These are phyloP conservation scores for Mayetiola destructor DNA, from an alignment of 2,888 invertebrate genomes.

Conservation along the genomic window DNA sequence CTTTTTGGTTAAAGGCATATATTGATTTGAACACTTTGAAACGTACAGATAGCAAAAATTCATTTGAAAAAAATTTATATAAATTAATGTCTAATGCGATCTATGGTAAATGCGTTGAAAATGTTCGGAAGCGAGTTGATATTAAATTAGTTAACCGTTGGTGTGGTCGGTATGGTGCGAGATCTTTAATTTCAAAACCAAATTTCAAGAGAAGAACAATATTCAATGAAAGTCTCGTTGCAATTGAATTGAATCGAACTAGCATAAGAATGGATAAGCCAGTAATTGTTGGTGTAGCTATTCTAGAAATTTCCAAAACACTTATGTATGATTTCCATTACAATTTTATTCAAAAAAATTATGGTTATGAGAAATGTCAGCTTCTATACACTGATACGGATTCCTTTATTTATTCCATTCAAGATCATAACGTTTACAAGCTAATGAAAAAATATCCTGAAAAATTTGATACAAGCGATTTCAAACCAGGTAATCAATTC, in stretches of 20 bases:
- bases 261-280: slow-evolving; percentile 18
- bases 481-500: slow-evolving; percentile 14
- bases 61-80: slow-evolving; percentile 20
- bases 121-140: slow-evolving; percentile 17
- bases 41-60: slow-evolving; percentile 13
- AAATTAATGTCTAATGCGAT: slow-evolving; percentile 19
- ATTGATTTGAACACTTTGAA: slow-evolving; percentile 17
- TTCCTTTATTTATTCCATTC: slow-evolving; percentile 17
- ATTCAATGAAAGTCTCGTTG: slow-evolving; percentile 19
- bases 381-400: slow-evolving; percentile 18
- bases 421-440: slow-evolving; percentile 16
- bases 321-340: slow-evolving; percentile 17
- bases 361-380: background rate
- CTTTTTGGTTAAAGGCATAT: slow-evolving; percentile 23
- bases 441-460: slow-evolving; percentile 15
- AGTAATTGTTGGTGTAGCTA: slow-evolving; percentile 18
- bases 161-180: slow-evolving; percentile 11
- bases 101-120: slow-evolving; percentile 20
- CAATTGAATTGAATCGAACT: slow-evolving; percentile 18
- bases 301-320: slow-evolving; percentile 18
- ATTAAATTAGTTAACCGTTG: slow-evolving; percentile 18
- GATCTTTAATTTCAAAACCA: background rate
- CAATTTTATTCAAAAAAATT: slow-evolving; percentile 15
- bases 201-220: background rate
- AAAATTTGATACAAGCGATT: slow-evolving; percentile 18